Conservation (phyloP, 2,888 invertebrate species). For the Clusia tigrina region DNA sequence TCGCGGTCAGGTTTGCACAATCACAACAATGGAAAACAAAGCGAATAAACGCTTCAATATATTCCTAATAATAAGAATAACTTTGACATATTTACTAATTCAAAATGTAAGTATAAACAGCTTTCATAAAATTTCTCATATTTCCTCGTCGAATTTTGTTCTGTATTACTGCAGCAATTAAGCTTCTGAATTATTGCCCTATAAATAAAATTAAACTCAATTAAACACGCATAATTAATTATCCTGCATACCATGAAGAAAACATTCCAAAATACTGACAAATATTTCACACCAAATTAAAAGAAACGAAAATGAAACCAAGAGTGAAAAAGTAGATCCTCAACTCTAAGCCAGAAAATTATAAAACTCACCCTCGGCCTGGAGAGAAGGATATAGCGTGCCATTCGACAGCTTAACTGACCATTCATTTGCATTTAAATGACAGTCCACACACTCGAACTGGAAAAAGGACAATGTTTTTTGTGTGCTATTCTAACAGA, state of each 20-base stretch:
- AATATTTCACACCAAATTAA: slow-evolving; percentile 59
- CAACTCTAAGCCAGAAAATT: slow-evolving; percentile 16
- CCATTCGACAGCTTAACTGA: slow-evolving; percentile 52
- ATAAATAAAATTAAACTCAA: slow-evolving; percentile 58
- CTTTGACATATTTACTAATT: too few species aligned
- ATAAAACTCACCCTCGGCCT: background rate
- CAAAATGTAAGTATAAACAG: too few species aligned
- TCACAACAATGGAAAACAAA: too few species aligned
- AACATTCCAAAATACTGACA: slow-evolving; percentile 30
- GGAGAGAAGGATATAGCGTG: background rate
- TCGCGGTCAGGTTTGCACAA: too few species aligned
- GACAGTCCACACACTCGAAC: slow-evolving; percentile 23
- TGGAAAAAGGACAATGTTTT: slow-evolving; percentile 23
- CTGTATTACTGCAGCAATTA: too few species aligned
- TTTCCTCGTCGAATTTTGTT: too few species aligned
- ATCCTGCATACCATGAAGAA: slow-evolving; percentile 37
- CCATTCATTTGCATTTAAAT: slow-evolving; percentile 55
- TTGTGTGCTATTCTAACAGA: slow-evolving; percentile 29
- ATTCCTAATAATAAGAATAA: too few species aligned
- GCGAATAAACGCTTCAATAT: too few species aligned
- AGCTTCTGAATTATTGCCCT: slow-evolving; percentile 44
- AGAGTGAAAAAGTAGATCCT: slow-evolving; percentile 34
- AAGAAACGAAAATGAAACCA: slow-evolving; percentile 26
- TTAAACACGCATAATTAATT: slow-evolving; percentile 56
- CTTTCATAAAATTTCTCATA: too few species aligned